These are phyloP conservation scores for Dryobates pubescens DNA, from an alignment of 2,797 vertebrate species.

Conservation along the genomic window DNA sequence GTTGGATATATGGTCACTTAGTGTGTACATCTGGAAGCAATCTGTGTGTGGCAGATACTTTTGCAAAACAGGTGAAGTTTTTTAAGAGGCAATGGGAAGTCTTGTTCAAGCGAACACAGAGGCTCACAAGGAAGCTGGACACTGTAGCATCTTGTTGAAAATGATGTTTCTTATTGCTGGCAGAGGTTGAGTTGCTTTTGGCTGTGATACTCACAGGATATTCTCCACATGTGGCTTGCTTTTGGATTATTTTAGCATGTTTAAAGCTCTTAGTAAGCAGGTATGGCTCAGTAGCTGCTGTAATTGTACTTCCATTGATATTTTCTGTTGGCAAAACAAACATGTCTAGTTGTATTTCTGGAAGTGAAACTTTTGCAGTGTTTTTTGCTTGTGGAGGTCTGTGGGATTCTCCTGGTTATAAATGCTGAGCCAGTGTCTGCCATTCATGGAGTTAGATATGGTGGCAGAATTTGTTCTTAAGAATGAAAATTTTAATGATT, in stretches of 20 bases:
- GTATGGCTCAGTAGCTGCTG: background rate
- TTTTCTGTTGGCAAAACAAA: background rate
- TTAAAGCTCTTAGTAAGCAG: background rate
- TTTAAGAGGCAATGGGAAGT: background rate
- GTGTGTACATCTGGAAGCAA: conserved; percentile 24
- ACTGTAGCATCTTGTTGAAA: background rate
- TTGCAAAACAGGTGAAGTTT: background rate
- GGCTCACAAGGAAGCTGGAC: background rate
- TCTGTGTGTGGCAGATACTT: background rate
- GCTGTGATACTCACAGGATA: background rate
- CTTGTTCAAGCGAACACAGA: background rate
- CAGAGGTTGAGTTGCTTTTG: background rate
- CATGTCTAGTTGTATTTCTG: background rate
- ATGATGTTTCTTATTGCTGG: background rate
- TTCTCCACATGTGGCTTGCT: background rate
- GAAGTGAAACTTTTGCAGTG: background rate
- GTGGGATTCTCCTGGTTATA: background rate
- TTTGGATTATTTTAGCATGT: background rate
- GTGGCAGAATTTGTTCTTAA: background rate
- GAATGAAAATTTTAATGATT: background rate
- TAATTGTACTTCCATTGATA: background rate
- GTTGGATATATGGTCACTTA: background rate
- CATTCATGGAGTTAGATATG: background rate
- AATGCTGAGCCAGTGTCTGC: background rate
- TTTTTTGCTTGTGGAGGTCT: background rate